Base-by-base conservation (phyloP, 2,113 vertebrate species). In the Oceanites oceanicus region DNA sequence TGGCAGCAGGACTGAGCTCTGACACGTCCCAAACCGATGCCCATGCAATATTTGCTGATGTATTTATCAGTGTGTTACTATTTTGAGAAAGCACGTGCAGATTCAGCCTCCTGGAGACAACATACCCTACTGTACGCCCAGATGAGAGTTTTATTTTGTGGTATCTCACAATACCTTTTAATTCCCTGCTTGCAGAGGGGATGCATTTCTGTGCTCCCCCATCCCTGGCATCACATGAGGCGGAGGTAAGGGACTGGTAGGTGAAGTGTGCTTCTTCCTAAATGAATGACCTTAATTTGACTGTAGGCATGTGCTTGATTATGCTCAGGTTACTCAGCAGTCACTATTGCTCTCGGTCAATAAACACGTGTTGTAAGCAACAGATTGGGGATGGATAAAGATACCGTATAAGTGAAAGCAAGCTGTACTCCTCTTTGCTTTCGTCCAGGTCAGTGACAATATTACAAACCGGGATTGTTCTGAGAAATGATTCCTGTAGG, bases 11-110 rank as follows among this genome's bases (percentile, higher is more conserved):
- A 23, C 56, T 0, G 8, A 3, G 49, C 70, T 65, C 7, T 44
- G n/a, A 5, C 36, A 9, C 1, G 1, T 49, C 75, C 62, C 50
- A 83, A 4, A 47, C 5, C 1, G 0, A 45, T 11, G 15, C 5
- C 34, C 2, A 0, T 8, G n/a, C 10, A 6, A 2, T 30, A 9
- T 56, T 32, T 3, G 34, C 40, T 36, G 17, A 12, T 52, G 34
- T 22, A 12, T 18, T 36, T 30, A 9, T 61, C 11, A 2, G 23
- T 29, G 11, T 3, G 0, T 50, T 26, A 8, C 11, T 29, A 3
- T 38, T 58, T 13, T 11, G 27, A 45, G 72, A 10, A 26, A 82
- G 10, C 30, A 8, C 1, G 0, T 17, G 14, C 17, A 47, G 26
- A 1, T 12, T n/a, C 10, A 2, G 2, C 14, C 32, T 47, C 29